Conservation (phyloP, 2,888 invertebrate species). For the Euproctis similis region DNA sequence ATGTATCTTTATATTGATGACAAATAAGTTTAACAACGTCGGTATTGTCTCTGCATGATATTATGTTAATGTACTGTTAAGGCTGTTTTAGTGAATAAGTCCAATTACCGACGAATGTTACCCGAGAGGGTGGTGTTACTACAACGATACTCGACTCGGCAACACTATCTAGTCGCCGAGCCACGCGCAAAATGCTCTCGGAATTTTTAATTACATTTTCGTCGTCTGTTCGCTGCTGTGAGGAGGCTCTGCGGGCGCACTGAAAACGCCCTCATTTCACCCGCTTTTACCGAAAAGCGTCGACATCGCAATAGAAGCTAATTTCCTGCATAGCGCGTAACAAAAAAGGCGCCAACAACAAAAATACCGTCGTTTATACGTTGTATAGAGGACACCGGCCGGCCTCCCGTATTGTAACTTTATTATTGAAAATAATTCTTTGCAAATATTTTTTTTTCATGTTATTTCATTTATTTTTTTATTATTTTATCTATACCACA, state of each 20-base stretch:
- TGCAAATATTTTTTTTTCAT: conserved; percentile 4
- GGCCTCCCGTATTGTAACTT: conserved; percentile 38
- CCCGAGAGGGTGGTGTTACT: conserved; percentile 67
- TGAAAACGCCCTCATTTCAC: conserved; percentile 65
- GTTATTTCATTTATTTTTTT: not conserved
- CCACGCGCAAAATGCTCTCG: conserved; percentile 69
- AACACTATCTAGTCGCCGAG: conserved; percentile 74
- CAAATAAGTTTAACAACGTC: not conserved
- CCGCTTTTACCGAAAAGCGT: conserved; percentile 72
- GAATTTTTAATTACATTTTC: conserved; percentile 77
- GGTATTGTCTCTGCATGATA: conserved; percentile 41
- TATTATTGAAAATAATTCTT: conserved; percentile 35
- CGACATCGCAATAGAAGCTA: conserved; percentile 75
- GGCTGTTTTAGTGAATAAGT: conserved; percentile 60
- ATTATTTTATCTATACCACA: not conserved
- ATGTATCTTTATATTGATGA: not conserved
- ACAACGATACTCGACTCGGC: conserved; percentile 61
- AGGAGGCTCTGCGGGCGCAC: conserved; percentile 56
- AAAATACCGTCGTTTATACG: conserved; percentile 61
- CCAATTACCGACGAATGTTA: conserved; percentile 70
- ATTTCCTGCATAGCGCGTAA: conserved; percentile 72
- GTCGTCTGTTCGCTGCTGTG: conserved; percentile 70
- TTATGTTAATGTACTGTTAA: conserved; percentile 38
- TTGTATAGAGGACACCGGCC: conserved; percentile 36
- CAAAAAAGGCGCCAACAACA: conserved; percentile 63